Evolutionary conservation across 2,888 invertebrate genomes (phyloP), one percentile per base, ranked within the genome.

Genomic region (Epinotia brunnichana): DNA sequence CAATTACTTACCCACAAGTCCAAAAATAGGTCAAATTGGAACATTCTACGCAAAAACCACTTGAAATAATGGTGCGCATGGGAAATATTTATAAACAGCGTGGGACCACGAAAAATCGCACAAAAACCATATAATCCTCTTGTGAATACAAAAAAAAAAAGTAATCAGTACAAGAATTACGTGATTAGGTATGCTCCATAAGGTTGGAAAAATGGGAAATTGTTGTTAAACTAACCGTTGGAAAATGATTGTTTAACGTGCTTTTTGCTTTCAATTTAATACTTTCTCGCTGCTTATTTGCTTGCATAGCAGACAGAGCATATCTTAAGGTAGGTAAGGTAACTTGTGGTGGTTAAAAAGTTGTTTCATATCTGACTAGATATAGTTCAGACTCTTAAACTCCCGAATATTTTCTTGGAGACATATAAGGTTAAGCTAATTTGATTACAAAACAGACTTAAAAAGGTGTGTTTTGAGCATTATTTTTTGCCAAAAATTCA

Each of bases 191-290:
- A n/a, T 53, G 69, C 69, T 69, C 62, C 69, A 62, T 13, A 56
- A 44, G 62, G 9, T 62, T 29, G 62, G 62, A 69, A 69, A 69
- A 69, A 62, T 69, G 69, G 61, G n/a, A 41, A 56, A 62, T 44
- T 44, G 29, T 15, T 29, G 62, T 54, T 69, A 17, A 68, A 69
- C 54, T 61, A 69, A 62, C 54, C 69, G 44, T 69, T 29, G 29
- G 29, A 24, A 39, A 24, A 60, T 61, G 69, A 41, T 69, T 39
- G 61, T 69, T 69, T 69, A 54, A 39, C 60, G 21, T 54, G 17
- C 54, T 56, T 41, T 56, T 54, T 56, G 41, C 39, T 54, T 66
- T 66, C 19, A 17, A 17, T 29, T 29, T 7, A 0, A 9, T 62
- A 13, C 2, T n/a, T 62, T 69, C 63, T 76, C 11, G 11, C 11